Percentiles rank a stretch among this genome's conserved stretches.
Evolutionary conservation across 1,140 invertebrate species (phyloP).

Genomic region (Cydia amplana): DNA sequence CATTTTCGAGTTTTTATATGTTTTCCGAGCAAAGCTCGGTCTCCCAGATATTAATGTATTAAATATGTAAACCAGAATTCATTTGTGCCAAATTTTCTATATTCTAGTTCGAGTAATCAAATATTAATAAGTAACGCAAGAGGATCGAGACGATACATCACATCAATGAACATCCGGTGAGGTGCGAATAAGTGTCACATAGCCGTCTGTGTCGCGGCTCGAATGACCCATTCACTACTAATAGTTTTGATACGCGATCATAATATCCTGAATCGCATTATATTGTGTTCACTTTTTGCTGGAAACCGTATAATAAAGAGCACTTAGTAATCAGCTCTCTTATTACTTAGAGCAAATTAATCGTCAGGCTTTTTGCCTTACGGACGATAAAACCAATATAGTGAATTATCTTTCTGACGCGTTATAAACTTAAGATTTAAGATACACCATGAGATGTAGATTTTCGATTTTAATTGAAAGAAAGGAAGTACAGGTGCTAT

Average conservation of each 20-base stretch:
- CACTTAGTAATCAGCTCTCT: neutral
- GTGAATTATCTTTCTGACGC: neutral
- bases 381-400: neutral
- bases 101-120: neutral
- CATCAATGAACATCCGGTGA: constrained; percentile 30
- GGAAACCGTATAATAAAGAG: constrained; percentile 52
- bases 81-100: no score
- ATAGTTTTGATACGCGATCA: constrained; percentile 71
- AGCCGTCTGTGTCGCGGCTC: constrained; percentile 37
- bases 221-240: constrained; percentile 54
- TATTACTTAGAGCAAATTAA: constrained; percentile 17
- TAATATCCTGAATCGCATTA: constrained; percentile 63
- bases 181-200: constrained; percentile 30
- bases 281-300: constrained; percentile 71
- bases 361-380: neutral
- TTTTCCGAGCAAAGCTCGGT: no score
- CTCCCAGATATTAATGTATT: no score
- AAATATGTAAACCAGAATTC: no score
- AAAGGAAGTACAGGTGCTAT: neutral
- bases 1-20: no score
- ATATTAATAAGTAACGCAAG: constrained; percentile 23
- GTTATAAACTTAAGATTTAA: no score
- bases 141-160: constrained; percentile 21
- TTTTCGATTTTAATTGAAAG: neutral
- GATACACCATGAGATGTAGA: no score